Evolutionary conservation across 2,888 invertebrate species (phyloP).

Genomic region (Drosophila borealis): DNA sequence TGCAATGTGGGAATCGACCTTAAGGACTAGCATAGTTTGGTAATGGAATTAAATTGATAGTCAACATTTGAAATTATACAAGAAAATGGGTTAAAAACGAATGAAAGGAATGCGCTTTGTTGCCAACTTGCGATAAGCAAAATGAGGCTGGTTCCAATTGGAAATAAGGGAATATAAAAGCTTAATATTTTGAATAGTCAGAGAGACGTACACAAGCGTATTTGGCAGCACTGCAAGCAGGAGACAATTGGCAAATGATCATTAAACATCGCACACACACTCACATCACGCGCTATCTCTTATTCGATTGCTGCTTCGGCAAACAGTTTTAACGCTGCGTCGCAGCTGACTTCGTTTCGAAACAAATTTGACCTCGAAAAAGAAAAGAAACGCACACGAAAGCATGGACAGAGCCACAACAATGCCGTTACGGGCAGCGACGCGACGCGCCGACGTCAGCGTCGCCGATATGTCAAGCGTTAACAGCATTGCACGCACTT

Average conservation of each 20-base stretch:
- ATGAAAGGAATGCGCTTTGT: not conserved
- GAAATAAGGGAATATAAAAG: not conserved
- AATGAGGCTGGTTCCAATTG: not conserved
- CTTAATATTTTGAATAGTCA: not conserved
- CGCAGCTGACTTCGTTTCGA: conserved; percentile 24
- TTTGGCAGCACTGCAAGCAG: not conserved
- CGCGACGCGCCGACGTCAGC: not conserved
- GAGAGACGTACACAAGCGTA: not conserved
- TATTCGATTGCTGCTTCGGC: conserved; percentile 1
- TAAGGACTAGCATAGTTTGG: not conserved
- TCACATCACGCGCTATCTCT: not conserved
- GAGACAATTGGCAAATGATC: not conserved
- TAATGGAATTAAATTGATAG: conserved; percentile 1
- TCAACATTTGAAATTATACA: not conserved
- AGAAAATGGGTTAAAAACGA: not conserved
- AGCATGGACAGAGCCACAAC: conserved; percentile 9
- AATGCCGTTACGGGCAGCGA: conserved; percentile 24
- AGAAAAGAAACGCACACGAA: not conserved
- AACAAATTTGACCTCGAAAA: conserved; percentile 35
- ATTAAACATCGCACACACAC: not conserved
- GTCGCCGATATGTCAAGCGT: conserved; percentile 13
- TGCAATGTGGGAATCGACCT: not conserved
- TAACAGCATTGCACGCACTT: conserved; percentile 26
- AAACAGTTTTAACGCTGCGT: conserved; percentile 1
- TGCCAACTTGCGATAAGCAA: not conserved